phyloP scores from a whole-genome alignment of 2,113 vertebrate species.

The Laterallus jamaicensis region DNA sequence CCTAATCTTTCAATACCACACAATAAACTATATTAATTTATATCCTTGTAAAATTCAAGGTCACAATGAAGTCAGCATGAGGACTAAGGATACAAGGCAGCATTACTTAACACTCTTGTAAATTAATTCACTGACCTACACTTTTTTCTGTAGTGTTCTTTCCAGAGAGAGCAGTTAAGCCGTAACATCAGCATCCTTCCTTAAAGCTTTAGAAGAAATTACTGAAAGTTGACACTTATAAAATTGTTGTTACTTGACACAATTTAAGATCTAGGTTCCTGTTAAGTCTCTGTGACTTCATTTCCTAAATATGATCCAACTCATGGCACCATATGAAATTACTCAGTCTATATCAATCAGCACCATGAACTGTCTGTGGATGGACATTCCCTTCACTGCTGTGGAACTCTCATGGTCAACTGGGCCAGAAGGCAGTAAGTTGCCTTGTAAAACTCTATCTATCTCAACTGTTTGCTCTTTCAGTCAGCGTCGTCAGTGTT shows the following conservation, averaged over 20 bases:
- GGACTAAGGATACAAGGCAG: background rate
- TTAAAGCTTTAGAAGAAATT: background rate
- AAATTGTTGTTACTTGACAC: background rate
- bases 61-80: background rate
- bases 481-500: background rate
- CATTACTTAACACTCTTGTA: background rate
- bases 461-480: background rate
- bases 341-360: fast-evolving
- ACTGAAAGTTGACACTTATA: background rate
- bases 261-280: background rate
- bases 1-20: background rate
- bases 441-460: background rate
- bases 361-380: background rate
- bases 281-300: background rate
- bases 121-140: background rate
- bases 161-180: background rate
- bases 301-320: background rate
- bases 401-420: background rate
- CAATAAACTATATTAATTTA: background rate
- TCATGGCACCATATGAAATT: background rate
- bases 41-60: background rate
- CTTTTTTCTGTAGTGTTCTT: background rate
- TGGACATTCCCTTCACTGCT: background rate
- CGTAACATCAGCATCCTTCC: background rate
- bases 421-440: background rate